Evolutionary conservation across 2,113 vertebrate genomes (phyloP).

Genomic region (Danio rerio): GRCz12tu NC_133194.1:24083001-24083500

Average conservation of each 20-base stretch:
- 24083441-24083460: conserved; percentile 16
- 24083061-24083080: not conserved
- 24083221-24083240: not conserved
- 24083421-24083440: conserved; percentile 40
- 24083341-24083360: not conserved
- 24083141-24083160: conserved; percentile 1
- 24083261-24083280: not conserved
- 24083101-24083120: conserved; percentile 46
- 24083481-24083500: conserved; percentile 49
- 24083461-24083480: conserved; percentile 51
- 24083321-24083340: too few species aligned
- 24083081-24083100: conserved; percentile 7
- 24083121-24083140: conserved; percentile 15
- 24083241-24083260: not conserved
- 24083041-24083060: not conserved
- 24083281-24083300: not conserved
- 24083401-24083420: conserved; percentile 1
- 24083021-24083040: not conserved
- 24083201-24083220: conserved; percentile 61
- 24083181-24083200: conserved; percentile 67
- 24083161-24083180: conserved; percentile 44
- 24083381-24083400: not conserved
- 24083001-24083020: not conserved
- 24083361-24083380: not conserved
- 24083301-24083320: not conserved